Evolutionary conservation across 2,113 vertebrate genomes (phyloP).

Genomic region (Macrotis lagotis): DNA sequence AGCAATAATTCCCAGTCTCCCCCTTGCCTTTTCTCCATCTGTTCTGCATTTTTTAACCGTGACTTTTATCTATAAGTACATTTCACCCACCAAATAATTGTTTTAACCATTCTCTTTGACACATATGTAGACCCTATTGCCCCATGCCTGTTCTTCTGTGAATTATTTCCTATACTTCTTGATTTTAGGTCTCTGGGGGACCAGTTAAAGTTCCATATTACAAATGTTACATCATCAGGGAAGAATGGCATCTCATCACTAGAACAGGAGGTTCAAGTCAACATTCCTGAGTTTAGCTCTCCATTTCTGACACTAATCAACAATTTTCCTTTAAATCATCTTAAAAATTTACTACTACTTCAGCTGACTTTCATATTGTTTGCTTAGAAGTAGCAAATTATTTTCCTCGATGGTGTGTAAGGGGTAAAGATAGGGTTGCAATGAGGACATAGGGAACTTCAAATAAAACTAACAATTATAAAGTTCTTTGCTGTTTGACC

Average conservation of each 20-base stretch:
- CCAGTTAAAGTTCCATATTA: conserved; percentile 58
- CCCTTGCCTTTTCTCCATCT: conserved; percentile 56
- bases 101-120: conserved; percentile 61
- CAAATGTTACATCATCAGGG: conserved; percentile 60
- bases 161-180: conserved; percentile 58
- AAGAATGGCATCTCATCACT: conserved; percentile 53
- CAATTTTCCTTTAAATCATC: conserved; percentile 37
- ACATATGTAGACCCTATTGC: conserved; percentile 29
- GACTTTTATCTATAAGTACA: conserved; percentile 70
- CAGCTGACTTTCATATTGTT: conserved; percentile 28
- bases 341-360: conserved; percentile 17
- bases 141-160: conserved; percentile 55
- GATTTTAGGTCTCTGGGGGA: conserved; percentile 49
- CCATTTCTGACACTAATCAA: conserved; percentile 4
- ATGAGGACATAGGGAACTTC: conserved; percentile 23
- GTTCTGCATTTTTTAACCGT: conserved; percentile 68
- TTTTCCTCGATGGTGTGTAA: background rate
- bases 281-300: conserved; percentile 39
- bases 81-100: conserved; percentile 69
- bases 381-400: conserved; percentile 42
- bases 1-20: conserved; percentile 50
- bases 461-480: conserved; percentile 61
- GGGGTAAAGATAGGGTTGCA: background rate
- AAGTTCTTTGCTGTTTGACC: conserved; percentile 59
- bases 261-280: conserved; percentile 42